Base-by-base conservation (phyloP, 2,797 vertebrate genomes). In the Muscicapa striata region DNA sequence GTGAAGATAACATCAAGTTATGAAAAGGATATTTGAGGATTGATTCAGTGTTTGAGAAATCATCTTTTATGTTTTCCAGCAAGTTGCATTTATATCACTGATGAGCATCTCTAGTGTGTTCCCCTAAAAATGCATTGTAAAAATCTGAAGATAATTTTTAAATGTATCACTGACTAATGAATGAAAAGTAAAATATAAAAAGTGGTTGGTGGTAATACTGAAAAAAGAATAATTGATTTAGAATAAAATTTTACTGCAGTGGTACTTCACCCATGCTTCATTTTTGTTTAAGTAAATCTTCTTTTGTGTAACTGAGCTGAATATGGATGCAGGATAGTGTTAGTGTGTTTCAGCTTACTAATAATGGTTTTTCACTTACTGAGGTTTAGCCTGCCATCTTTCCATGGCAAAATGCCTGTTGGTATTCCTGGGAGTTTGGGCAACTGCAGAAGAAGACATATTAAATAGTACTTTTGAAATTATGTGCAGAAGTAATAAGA, bases 401-500 rank as follows among this genome's bases (percentile, higher is more conserved):
- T 85, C 48, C 46, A 46, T 83, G 73, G 55, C 79, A 94, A 8
- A 89, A 22, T 52, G 76, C 85, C 92, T 93, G 76, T 81, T 95
- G 78, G 80, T 93, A 85, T 92, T 92, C 62, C 79, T 84, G 69
- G 23, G 59, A 92, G 82, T 91, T 87, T 69, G 89, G 62, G 55
- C 78, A 87, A 90, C 67, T 90, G 55, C 74, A 69, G 76, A 72
- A 68, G 46, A 90, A 86, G 69, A 32, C 51, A 73, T 43, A 74
- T 84, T 83, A 85, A 94, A 78, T 8, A 66, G 57, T 89, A 87
- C 84, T 95, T 91, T 81, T 34, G 21, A 90, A 92, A 82, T 91
- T 90, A 81, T 87, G 77, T 93, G 73, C 69, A 54, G 64, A 93
- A 96, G 84, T 89, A 93, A 77, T 89, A 96, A 88, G 82, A 95